Base-by-base conservation (phyloP, 2,797 vertebrate genomes). In the Gallirallus australis region DNA sequence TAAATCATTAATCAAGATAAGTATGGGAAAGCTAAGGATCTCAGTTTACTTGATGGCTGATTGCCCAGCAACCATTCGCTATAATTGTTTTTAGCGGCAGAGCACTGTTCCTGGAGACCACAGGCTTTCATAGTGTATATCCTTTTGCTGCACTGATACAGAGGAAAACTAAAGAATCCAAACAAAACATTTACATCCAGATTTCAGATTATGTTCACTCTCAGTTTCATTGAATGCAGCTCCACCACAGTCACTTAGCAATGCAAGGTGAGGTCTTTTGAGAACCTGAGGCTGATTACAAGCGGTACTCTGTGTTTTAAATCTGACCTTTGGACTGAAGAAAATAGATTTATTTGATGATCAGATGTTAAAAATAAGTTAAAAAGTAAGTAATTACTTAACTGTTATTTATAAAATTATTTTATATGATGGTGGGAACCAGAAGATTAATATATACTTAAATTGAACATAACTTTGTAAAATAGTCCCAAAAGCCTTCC, bases 1-100 rank as follows among this genome's bases (percentile, higher is more conserved):
- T 97, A 96, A 97, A 97, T 97, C 97, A 97, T 98, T 98, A 98
- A 98, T 97, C 97, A 96, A 97, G 97, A 92, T 97, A 96, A 98
- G 97, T 68, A 97, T 20, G 92, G 68, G 76, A 95, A 95, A 97
- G 95, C 95, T 92, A 95, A 84, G 95, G 96, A 97, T 94, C 93
- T 95, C 88, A 93, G 97, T 97, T 97, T 98, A 97, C 97, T 35
- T 75, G 97, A 90, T 50, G 83, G 71, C 89, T 92, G 94, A 98
- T 96, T 97, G 98, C 98, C 98, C 97, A 97, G 98, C 98, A 98
- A 98, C 98, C 97, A 81, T 20, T 23, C 72, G 82, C 88, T 75
- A 21, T 39, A 83, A 96, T 83, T 94, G 96, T 71, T 97, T 96
- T 65, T 28, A 94, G 92, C 72, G 96, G 84, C 75, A 84, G 84